Evolutionary conservation across 1,140 invertebrate genomes (phyloP).

Genomic region (Harpegnathos saltator): DNA sequence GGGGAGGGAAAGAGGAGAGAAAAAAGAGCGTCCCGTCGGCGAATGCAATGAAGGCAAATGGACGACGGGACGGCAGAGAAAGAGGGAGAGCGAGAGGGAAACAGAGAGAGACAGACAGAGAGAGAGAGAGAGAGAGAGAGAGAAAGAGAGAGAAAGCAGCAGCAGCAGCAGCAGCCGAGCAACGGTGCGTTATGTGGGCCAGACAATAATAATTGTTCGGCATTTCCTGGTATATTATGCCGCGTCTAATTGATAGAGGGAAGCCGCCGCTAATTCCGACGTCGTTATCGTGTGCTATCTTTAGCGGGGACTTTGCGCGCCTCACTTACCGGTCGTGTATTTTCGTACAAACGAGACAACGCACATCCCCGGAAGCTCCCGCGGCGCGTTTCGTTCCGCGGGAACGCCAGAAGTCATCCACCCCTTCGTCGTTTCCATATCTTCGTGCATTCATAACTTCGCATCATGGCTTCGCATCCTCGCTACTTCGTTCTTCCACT

Average conservation of each 20-base stretch:
- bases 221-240: conserved; percentile 80
- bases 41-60: conserved; percentile 75
- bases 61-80: conserved; percentile 58
- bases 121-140: neutral
- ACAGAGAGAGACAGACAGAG: conserved; percentile 10
- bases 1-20: conserved; percentile 2
- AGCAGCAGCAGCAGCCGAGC: conserved; percentile 31
- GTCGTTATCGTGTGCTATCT: conserved; percentile 64
- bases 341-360: conserved; percentile 11
- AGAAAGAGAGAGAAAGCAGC: neutral
- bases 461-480: too few species aligned
- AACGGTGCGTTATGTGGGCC: conserved; percentile 76
- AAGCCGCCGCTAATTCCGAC: conserved; percentile 71
- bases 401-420: neutral
- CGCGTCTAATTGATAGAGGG: conserved; percentile 77
- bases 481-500: too few species aligned
- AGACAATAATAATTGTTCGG: conserved; percentile 80
- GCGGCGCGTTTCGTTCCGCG: neutral
- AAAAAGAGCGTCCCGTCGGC: conserved; percentile 66
- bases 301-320: conserved; percentile 48
- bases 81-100: neutral
- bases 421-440: neutral
- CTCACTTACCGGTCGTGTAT: conserved; percentile 19
- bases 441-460: too few species aligned
- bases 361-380: neutral